Evolutionary conservation across 2,113 vertebrate genomes (phyloP), one percentile per base, ranked within the genome.

Genomic region (Odontesthes bonariensis): DNA sequence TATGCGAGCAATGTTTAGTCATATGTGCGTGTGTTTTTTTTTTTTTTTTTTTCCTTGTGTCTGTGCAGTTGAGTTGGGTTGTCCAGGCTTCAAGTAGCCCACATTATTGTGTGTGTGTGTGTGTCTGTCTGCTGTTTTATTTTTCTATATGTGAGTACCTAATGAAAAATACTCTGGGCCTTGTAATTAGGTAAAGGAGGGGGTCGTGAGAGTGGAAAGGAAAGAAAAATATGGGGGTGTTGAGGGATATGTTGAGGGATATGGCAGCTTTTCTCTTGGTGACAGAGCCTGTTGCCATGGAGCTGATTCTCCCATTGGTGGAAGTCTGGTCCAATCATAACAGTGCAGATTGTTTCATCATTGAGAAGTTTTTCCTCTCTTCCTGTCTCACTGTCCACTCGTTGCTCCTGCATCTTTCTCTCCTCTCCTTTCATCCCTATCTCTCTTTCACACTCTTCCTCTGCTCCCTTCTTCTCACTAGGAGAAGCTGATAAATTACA

Each of bases 281-380:
- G 89, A 96, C 93, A 96, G 91, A 95, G 94, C 91, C 81, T 89
- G 96, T 99, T 98, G 95, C 96, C 92, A 97, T 96, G 96, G 96
- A 96, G 91, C 94, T 90, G 88, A 40, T 85, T 62, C 89, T 91
- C 91, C 86, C 76, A 97, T 97, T 98, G 96, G 97, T 58, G 86
- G 90, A 93, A 84, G 70, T 56, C 46, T 73, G 61, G 86, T 84
- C 97, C 97, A 98, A 94, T 98, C 79, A 87, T 86, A 87, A 77
- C 89, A 42, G 92, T 83, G 88, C 75, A 83, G 87, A 90, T 92
- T 89, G 89, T 93, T 94, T 94, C 93, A 94, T 94, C 93, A 95
- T 95, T 95, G 94, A 94, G 93, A 95, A 93, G 92, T 94, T 95
- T 94, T 92, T 90, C 86, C 79, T 89, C 79, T 90, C 88, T 87